Conservation (phyloP, 2,888 invertebrate species). For the Seira ritae region DNA sequence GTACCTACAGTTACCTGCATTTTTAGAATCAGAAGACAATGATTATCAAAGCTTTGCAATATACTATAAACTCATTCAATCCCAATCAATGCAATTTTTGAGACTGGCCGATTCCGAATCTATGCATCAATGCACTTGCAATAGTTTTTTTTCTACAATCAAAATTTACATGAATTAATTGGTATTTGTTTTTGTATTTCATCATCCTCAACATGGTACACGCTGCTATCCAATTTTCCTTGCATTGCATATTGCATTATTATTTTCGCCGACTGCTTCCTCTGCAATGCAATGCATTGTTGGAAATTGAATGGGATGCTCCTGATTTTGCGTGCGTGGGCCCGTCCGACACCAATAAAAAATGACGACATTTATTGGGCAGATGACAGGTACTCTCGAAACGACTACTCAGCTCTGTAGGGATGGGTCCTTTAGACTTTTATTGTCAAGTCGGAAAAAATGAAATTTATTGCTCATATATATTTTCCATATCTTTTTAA, state of each 20-base stretch:
- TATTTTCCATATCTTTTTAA: too few relatives aligned
- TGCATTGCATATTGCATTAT: background rate
- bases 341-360: background rate
- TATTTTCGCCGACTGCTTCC: too few relatives aligned
- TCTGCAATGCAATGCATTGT: background rate
- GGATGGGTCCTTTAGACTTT: too few relatives aligned
- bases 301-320: slow-evolving; percentile 16
- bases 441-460: too few relatives aligned
- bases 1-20: background rate
- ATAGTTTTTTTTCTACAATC: background rate
- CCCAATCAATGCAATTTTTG: background rate
- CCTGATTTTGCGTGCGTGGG: slow-evolving; percentile 12
- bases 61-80: too few relatives aligned
- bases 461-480: too few relatives aligned
- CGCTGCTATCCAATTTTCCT: background rate
- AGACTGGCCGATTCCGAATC: background rate
- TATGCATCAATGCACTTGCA: background rate
- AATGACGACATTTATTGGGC: slow-evolving; percentile 5
- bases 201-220: background rate
- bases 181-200: background rate
- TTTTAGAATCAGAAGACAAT: background rate
- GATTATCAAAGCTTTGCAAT: background rate
- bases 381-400: background rate
- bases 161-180: slow-evolving; percentile 8
- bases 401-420: background rate